A percentile compares a stretch with the other conserved stretches of the same genome.
Conservation (phyloP, 2,113 vertebrate species). For the Thamnophis sirtalis region DNA sequence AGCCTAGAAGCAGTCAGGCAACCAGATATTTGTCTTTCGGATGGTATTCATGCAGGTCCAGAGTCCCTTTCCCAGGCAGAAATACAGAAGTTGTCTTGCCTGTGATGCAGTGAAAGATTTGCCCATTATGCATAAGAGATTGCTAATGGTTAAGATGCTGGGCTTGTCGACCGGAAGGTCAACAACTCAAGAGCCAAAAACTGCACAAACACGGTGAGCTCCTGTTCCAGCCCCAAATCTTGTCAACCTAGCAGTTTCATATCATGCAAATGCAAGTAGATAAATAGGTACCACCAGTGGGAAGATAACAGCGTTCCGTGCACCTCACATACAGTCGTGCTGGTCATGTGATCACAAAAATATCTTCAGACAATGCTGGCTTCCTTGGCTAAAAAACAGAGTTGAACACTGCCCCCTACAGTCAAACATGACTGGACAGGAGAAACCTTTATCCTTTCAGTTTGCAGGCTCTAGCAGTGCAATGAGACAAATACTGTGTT, state of each 20-base stretch:
- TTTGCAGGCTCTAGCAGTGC: not conserved
- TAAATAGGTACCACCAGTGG: not conserved
- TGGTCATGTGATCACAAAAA: not conserved
- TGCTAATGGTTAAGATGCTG: not conserved
- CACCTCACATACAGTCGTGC: not conserved
- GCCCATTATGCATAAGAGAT: not conserved
- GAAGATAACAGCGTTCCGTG: not conserved
- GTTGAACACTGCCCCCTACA: too few relatives aligned
- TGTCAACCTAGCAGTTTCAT: not conserved
- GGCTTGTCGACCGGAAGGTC: not conserved
- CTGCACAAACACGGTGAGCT: not conserved
- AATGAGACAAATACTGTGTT: not conserved
- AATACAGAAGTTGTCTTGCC: not conserved
- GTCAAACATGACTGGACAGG: not conserved
- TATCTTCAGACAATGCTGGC: not conserved
- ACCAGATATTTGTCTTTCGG: not conserved
- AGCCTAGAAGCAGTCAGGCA: not conserved
- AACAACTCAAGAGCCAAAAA: not conserved
- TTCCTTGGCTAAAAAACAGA: not conserved
- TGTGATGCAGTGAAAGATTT: not conserved
- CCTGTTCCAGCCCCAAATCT: not conserved
- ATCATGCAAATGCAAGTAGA: not conserved
- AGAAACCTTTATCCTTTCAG: not conserved
- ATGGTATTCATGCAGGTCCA: not conserved
- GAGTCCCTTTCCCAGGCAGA: not conserved